Conservation (phyloP, 2,888 invertebrate genomes). For the Seira musarum region DNA sequence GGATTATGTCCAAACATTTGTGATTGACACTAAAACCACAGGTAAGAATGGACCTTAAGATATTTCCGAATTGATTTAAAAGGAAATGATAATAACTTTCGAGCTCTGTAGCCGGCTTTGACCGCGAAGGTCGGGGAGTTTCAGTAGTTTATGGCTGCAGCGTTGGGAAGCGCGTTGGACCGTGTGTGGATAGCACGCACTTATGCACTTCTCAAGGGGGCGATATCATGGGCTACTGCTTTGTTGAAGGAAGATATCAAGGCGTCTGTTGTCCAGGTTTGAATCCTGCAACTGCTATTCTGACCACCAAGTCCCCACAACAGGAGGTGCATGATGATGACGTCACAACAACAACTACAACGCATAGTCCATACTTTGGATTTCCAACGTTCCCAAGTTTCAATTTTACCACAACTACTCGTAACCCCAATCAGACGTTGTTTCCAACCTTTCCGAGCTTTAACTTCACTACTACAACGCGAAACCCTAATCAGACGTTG, state of each 20-base stretch:
- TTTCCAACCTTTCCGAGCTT: not conserved
- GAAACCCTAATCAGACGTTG: not conserved
- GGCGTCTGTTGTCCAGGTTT: conserved; percentile 65
- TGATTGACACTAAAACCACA: no score
- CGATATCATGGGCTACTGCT: conserved; percentile 61
- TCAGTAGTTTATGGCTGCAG: conserved; percentile 27
- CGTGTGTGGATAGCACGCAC: conserved; percentile 55
- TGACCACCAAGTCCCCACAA: conserved; percentile 31
- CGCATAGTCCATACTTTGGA: not conserved
- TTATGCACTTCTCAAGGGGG: conserved; percentile 62
- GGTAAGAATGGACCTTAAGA: no score
- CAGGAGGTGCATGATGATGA: not conserved
- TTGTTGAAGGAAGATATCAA: conserved; percentile 49
- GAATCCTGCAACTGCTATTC: conserved; percentile 47
- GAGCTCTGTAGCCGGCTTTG: no score
- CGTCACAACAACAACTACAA: not conserved
- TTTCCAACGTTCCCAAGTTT: not conserved
- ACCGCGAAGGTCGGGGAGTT: no score
- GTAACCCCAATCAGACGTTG: not conserved
- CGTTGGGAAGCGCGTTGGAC: conserved; percentile 45
- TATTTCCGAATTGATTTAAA: no score
- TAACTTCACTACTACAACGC: not conserved
- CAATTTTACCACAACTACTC: not conserved
- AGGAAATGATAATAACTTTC: no score
- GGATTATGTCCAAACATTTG: no score